phyloP scores from a whole-genome alignment of 2,797 vertebrate species.

The Myotis findleyi region DNA sequence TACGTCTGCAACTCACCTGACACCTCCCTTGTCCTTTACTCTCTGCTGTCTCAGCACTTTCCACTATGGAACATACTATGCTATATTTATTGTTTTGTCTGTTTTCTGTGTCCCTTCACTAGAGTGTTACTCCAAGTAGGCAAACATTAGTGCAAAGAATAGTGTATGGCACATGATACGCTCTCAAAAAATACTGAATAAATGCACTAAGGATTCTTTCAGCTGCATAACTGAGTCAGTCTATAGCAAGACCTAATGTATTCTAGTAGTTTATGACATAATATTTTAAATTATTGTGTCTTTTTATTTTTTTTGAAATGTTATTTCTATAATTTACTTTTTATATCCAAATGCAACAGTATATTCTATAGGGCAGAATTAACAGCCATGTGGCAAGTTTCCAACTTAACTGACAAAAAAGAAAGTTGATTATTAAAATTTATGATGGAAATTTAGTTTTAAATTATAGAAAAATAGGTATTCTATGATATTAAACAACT shows the following conservation, averaged over 20 bases:
- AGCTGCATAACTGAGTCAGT: background rate
- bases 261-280: background rate
- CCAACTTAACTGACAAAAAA: conserved; percentile 13
- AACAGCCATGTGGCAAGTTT: background rate
- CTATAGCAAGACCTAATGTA: background rate
- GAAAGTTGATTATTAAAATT: conserved; percentile 30
- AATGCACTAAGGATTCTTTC: background rate
- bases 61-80: background rate
- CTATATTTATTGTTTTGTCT: background rate
- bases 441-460: conserved; percentile 30
- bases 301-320: conserved; percentile 42
- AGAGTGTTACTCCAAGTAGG: background rate
- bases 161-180: background rate
- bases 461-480: background rate
- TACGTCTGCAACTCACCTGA: background rate
- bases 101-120: background rate
- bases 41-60: background rate
- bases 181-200: background rate
- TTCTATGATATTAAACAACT: background rate
- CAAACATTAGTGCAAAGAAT: background rate
- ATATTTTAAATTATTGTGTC: background rate
- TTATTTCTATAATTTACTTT: conserved; percentile 34
- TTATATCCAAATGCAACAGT: conserved; percentile 19
- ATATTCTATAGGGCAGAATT: background rate
- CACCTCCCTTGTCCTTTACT: background rate